A percentile compares a stretch with the other conserved stretches of the same genome.
Evolutionary conservation across 2,888 invertebrate genomes (phyloP).

Genomic region (Epinotia ramella): DNA sequence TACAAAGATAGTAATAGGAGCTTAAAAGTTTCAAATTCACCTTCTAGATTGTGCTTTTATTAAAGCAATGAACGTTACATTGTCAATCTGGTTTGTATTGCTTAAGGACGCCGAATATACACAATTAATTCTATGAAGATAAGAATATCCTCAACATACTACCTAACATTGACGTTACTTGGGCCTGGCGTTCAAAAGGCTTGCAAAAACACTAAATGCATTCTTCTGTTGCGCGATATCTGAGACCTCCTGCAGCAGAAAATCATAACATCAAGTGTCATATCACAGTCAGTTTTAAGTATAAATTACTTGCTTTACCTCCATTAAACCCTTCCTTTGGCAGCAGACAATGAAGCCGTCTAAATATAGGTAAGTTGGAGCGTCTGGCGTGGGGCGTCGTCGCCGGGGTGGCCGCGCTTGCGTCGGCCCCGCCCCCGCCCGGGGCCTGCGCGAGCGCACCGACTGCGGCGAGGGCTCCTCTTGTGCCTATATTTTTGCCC

Average conservation of each 20-base stretch:
- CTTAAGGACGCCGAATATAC: neutral
- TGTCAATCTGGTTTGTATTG: neutral
- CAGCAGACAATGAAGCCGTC: slow-evolving; percentile 46
- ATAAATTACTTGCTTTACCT: slow-evolving; percentile 38
- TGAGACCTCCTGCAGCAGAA: slow-evolving; percentile 23
- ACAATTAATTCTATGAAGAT: neutral
- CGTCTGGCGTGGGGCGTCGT: slow-evolving; percentile 71
- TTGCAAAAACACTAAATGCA: neutral
- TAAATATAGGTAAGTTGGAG: slow-evolving; percentile 47
- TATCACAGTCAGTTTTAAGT: slow-evolving; percentile 39
- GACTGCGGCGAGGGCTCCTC: slow-evolving; percentile 42
- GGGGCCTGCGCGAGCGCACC: slow-evolving; percentile 61
- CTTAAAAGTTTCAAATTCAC: neutral
- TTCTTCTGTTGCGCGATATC: neutral
- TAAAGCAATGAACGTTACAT: neutral
- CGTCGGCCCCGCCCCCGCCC: slow-evolving; percentile 76
- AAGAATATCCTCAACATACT: neutral
- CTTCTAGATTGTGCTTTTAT: neutral
- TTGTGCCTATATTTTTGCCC: slow-evolving; percentile 38
- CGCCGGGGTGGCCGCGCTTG: slow-evolving; percentile 78
- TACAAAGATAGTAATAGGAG: neutral
- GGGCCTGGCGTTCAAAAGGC: neutral
- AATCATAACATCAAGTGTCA: slow-evolving; percentile 35
- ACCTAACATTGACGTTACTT: neutral
- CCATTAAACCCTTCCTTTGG: slow-evolving; percentile 35